These are phyloP conservation scores for Crocuta crocuta DNA, from an alignment of 2,113 vertebrate species.

Conservation along the genomic window DNA sequence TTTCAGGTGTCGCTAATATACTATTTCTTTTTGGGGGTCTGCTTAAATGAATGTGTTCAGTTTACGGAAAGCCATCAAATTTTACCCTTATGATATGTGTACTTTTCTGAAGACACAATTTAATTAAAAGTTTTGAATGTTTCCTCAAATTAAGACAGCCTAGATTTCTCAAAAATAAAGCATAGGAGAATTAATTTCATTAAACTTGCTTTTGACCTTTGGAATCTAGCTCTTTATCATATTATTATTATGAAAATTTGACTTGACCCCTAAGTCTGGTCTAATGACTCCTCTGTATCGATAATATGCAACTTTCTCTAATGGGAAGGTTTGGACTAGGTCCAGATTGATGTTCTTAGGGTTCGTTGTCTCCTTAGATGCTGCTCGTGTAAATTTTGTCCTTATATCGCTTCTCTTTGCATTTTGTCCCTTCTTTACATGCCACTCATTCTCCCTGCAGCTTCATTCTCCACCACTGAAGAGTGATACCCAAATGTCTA, in stretches of 20 bases:
- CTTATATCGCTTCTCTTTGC: neutral
- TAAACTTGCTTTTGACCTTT: neutral
- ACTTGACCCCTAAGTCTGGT: neutral
- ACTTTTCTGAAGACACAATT: neutral
- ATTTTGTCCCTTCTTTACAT: neutral
- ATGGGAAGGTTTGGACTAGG: neutral
- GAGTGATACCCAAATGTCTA: neutral
- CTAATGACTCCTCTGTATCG: neutral
- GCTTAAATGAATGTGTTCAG: neutral
- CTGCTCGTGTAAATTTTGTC: neutral
- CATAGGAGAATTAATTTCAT: neutral
- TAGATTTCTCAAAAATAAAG: neutral
- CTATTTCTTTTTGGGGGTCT: neutral
- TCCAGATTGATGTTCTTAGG: neutral
- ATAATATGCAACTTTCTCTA: neutral
- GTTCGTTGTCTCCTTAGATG: neutral
- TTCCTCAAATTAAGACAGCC: neutral
- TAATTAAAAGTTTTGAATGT: neutral
- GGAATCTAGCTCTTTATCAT: neutral
- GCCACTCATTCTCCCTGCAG: neutral
- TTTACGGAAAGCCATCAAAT: neutral
- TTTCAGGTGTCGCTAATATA: neutral
- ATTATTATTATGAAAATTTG: neutral
- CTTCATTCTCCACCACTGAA: neutral
- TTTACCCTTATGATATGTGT: neutral